Base-by-base conservation (phyloP, 2,797 vertebrate species). In the Petrocephalus sullivani region DNA sequence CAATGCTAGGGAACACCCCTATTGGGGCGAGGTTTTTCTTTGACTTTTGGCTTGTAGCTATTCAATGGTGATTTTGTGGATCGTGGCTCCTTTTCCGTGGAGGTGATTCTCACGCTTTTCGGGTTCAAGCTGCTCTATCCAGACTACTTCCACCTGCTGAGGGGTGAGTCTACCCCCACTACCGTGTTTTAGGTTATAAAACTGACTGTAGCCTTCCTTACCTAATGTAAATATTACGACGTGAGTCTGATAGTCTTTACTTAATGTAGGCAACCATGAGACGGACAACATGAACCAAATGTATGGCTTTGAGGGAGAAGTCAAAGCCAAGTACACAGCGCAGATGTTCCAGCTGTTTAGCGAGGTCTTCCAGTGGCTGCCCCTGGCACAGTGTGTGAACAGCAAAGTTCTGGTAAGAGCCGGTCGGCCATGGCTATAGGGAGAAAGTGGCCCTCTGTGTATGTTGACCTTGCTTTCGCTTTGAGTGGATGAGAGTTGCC, bases 201-300 rank as follows among this genome's bases (percentile, higher is more conserved):
- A 78, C 6, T 8, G 75, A n/a, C 41, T 2, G 14, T 41, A 46
- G 53, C 21, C 14, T 57, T 85, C 41, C 21, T 85, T n/a, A 10
- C 53, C 16, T 14, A 14, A 28, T 21, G 37, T 8, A 86, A 12
- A 28, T 37, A 61, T 41, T 86, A n/a, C 2, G 9, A 21, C 53
- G 57, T 33, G 9, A 2, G 37, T 37, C 71, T 49, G 37, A 41
- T 49, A 10, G 7, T 19, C 7, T 71, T 87, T 58, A 37, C n/a
- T 5, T 9, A 28, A 3, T 88, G 1, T 89, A 99, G 98, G 98
- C 84, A 99, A 99, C 95, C 98, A 99, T 0, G 98, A 99, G 94
- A 99, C 98, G 0, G 98, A 99, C 96, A 99, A 98, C 92, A 99
- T 99, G 98, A 99, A 99, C 94, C 98, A 99, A 94, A 99, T 99